Percentiles rank a stretch among this genome's conserved stretches.
Evolutionary conservation across 2,797 vertebrate genomes (phyloP).

Genomic region (Platyrinchus mystaceus): DNA sequence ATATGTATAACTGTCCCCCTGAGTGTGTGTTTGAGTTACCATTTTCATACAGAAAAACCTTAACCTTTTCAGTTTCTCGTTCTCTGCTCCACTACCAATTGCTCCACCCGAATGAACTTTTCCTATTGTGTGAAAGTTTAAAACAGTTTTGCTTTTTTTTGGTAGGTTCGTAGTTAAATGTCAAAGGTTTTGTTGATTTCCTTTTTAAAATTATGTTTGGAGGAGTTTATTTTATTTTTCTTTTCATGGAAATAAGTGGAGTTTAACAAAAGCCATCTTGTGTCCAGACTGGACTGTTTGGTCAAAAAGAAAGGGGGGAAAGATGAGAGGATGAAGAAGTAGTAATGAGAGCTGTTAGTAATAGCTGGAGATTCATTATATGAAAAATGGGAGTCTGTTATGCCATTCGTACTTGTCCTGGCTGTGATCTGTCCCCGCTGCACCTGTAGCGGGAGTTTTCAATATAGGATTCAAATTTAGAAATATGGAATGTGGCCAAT

Average conservation of each 20-base stretch:
- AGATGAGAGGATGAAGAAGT: not conserved
- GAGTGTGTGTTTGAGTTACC: constrained; percentile 74
- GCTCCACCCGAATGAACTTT: not conserved
- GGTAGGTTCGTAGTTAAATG: not conserved
- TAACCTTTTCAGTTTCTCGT: constrained; percentile 72
- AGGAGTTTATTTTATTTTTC: not conserved
- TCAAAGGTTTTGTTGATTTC: not conserved
- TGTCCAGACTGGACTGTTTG: not conserved
- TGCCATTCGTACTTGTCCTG: not conserved
- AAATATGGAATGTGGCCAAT: not conserved
- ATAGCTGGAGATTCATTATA: not conserved
- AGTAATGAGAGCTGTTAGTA: not conserved
- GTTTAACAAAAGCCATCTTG: not conserved
- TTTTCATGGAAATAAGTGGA: not conserved
- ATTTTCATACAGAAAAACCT: constrained; percentile 69
- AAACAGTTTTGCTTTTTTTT: constrained; percentile 32
- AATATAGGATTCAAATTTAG: not conserved
- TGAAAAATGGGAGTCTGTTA: not conserved
- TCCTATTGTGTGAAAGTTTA: not conserved
- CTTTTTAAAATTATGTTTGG: not conserved
- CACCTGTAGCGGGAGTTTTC: not conserved
- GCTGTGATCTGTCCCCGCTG: not conserved
- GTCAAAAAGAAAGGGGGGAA: not conserved
- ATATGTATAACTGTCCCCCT: constrained; percentile 76
- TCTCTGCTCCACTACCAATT: constrained; percentile 53